Evolutionary conservation across 2,113 vertebrate species (phyloP).

Genomic region (Sapayoa aenigma): DNA sequence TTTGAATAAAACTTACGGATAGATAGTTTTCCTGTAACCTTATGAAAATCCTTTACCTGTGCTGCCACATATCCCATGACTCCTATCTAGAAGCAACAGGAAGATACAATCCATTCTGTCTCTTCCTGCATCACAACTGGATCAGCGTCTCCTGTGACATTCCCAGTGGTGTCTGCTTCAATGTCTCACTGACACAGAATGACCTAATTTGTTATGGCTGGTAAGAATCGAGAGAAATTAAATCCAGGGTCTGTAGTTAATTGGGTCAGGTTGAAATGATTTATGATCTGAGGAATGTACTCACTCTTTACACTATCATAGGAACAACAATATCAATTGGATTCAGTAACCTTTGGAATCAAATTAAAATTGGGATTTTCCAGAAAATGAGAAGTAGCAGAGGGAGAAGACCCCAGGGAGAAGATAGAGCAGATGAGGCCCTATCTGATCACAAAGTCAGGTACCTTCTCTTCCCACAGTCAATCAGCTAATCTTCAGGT

Average conservation of each 20-base stretch:
- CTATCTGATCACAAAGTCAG: neutral
- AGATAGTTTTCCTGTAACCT: neutral
- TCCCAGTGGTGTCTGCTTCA: slow-evolving; percentile 29
- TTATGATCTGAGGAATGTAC: slow-evolving; percentile 68
- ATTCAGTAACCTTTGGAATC: neutral
- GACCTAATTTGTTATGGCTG: slow-evolving; percentile 79
- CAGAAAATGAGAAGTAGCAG: neutral
- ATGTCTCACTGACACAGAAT: slow-evolving; percentile 49
- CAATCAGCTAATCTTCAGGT: slow-evolving; percentile 28
- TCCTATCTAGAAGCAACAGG: neutral
- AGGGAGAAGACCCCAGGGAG: neutral
- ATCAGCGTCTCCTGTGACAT: neutral
- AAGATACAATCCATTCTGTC: neutral
- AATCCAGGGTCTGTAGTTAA: slow-evolving; percentile 66
- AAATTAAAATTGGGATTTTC: neutral
- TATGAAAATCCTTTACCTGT: neutral
- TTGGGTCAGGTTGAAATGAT: slow-evolving; percentile 64
- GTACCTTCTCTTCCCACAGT: neutral
- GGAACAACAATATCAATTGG: slow-evolving; percentile 26
- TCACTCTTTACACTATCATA: neutral
- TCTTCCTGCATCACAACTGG: neutral
- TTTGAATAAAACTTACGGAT: neutral
- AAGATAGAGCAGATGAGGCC: neutral
- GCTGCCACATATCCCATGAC: neutral
- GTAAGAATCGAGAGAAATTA: slow-evolving; percentile 23